Conservation (phyloP, 2,888 invertebrate species). For the Papilio demoleus region DNA sequence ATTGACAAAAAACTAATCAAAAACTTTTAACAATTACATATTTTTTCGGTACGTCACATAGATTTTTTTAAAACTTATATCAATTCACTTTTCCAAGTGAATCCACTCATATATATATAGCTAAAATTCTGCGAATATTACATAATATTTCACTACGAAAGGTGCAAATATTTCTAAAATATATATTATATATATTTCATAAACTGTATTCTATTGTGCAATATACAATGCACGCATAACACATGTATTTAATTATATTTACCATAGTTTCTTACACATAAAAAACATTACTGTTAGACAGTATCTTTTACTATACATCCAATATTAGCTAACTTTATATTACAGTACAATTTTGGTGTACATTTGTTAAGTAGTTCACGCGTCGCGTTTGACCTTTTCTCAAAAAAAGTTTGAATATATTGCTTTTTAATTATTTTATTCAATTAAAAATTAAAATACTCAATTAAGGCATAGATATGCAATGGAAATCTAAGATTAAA, state of each 20-base stretch:
- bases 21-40: constrained; percentile 58
- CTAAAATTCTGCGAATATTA: constrained; percentile 79
- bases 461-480: too few species aligned
- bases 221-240: constrained; percentile 80
- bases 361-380: constrained; percentile 65
- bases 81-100: constrained; percentile 55
- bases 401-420: background rate
- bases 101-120: constrained; percentile 66
- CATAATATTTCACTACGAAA: constrained; percentile 79
- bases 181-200: constrained; percentile 75
- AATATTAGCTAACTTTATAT: constrained; percentile 69
- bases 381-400: constrained; percentile 58
- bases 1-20: constrained; percentile 81
- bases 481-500: too few species aligned
- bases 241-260: constrained; percentile 59
- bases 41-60: constrained; percentile 39
- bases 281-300: constrained; percentile 80
- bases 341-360: constrained; percentile 71
- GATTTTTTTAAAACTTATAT: constrained; percentile 44
- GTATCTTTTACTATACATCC: constrained; percentile 79
- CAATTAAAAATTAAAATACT: background rate
- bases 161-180: constrained; percentile 84
- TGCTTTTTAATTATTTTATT: too few species aligned
- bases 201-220: constrained; percentile 78
- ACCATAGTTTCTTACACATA: constrained; percentile 72